Evolutionary conservation across 2,888 invertebrate genomes (phyloP).

Genomic region (Volucella zonaria): DNA sequence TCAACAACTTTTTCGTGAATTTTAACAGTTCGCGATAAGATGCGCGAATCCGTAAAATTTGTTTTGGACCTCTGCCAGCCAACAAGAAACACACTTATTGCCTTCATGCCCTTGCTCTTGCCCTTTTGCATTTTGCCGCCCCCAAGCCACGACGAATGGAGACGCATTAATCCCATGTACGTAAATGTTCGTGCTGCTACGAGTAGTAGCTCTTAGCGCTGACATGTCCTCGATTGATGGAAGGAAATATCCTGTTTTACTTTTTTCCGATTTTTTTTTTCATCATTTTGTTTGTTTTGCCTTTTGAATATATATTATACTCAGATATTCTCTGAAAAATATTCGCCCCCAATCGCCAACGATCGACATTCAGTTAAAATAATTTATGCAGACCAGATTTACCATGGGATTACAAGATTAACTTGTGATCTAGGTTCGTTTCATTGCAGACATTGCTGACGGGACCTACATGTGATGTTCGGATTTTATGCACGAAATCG

Average conservation of each 20-base stretch:
- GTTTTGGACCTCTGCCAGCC: constrained; percentile 48
- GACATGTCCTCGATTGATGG: constrained; percentile 70
- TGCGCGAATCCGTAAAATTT: constrained; percentile 71
- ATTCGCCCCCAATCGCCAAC: constrained; percentile 64
- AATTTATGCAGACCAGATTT: constrained; percentile 68
- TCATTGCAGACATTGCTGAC: background rate
- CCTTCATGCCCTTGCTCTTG: constrained; percentile 42
- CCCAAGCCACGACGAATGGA: constrained; percentile 1
- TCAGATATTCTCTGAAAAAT: constrained; percentile 35
- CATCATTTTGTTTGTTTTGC: no score
- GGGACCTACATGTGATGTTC: constrained; percentile 58
- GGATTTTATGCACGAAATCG: constrained; percentile 46
- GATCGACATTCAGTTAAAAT: constrained; percentile 58
- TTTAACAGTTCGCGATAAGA: constrained; percentile 74
- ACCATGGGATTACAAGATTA: constrained; percentile 60
- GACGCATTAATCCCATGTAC: constrained; percentile 44
- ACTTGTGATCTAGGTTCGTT: constrained; percentile 66
- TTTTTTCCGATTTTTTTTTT: constrained; percentile 1
- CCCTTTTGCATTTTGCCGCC: background rate
- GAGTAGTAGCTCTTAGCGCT: constrained; percentile 27
- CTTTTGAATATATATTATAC: no score
- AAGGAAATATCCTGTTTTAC: constrained; percentile 66
- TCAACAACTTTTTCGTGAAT: constrained; percentile 74
- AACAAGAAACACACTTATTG: constrained; percentile 69
- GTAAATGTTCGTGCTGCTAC: background rate